A percentile compares a stretch with the other conserved stretches of the same genome.
Evolutionary conservation across 1,140 invertebrate species (phyloP).

Genomic region (Brachionus koreanus): DNA sequence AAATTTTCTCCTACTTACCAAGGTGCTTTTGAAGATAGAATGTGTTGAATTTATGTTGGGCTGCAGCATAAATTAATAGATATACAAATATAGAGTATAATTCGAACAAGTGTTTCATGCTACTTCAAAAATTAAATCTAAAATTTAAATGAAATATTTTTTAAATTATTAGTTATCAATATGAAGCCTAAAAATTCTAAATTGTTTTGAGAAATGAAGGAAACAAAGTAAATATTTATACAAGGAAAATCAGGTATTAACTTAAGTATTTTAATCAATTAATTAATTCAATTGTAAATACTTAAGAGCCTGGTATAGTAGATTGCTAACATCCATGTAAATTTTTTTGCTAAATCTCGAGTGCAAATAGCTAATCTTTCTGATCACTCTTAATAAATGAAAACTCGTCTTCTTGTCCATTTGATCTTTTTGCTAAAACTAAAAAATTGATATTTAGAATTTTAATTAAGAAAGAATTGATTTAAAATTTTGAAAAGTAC

Average conservation of each 20-base stretch:
- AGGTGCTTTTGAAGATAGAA: neutral
- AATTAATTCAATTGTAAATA: conserved; percentile 30
- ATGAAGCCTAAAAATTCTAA: neutral
- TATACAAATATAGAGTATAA: neutral
- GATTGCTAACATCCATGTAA: neutral
- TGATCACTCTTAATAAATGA: neutral
- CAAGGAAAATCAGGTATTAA: conserved; percentile 33
- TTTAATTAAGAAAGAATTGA: neutral
- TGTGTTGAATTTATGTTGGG: neutral
- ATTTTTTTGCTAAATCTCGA: conserved; percentile 14
- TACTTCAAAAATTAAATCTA: neutral
- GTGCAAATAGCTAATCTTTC: neutral
- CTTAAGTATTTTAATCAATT: conserved; percentile 41
- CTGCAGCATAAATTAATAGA: neutral
- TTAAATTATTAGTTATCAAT: neutral
- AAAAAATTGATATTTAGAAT: conserved; percentile 37
- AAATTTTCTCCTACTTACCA: neutral
- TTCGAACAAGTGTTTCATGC: neutral
- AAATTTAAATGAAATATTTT: neutral
- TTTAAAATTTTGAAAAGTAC: neutral
- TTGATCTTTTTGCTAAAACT: neutral
- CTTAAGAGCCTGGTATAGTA: neutral
- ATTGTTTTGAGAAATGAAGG: neutral
- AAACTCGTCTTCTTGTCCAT: neutral
- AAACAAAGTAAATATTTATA: conserved; percentile 29